Evolutionary conservation across 2,888 invertebrate genomes (phyloP).

Genomic region (Drosophila neotestacea): DNA sequence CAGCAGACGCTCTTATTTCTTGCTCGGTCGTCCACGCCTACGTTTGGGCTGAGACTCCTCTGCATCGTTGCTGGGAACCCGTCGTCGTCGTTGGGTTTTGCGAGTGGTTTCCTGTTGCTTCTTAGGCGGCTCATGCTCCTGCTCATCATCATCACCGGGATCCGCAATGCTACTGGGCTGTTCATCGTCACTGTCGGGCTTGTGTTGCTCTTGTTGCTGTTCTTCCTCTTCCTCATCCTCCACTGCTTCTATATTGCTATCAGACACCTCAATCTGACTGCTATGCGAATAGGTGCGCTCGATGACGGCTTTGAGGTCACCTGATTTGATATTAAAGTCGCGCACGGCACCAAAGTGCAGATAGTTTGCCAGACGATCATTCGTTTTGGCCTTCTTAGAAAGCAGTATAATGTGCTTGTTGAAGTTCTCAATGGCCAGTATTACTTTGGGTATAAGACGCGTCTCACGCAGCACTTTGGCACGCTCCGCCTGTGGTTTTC

Average conservation of each 20-base stretch:
- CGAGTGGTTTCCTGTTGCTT: conserved; percentile 41
- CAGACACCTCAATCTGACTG: conserved; percentile 72
- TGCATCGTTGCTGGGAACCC: conserved; percentile 27
- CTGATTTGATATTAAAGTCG: conserved; percentile 87
- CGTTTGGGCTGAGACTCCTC: conserved; percentile 42
- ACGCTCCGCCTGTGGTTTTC: conserved; percentile 85
- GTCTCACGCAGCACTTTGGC: conserved; percentile 87
- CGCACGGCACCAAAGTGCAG: conserved; percentile 88
- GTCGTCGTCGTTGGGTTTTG: conserved; percentile 30
- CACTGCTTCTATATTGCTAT: conserved; percentile 45
- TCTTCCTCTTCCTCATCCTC: conserved; percentile 36
- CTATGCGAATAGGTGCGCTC: conserved; percentile 84
- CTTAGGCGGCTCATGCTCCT: conserved; percentile 18
- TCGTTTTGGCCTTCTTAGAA: conserved; percentile 87
- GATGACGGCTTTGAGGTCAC: conserved; percentile 86
- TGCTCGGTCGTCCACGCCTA: conserved; percentile 49
- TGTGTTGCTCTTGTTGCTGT: conserved; percentile 8
- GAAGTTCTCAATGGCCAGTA: conserved; percentile 88
- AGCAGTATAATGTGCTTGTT: conserved; percentile 87
- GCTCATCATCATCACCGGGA: conserved; percentile 19
- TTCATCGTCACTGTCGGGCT: conserved; percentile 42
- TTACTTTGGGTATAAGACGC: conserved; percentile 87
- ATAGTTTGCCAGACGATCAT: conserved; percentile 86
- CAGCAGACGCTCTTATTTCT: conserved; percentile 48
- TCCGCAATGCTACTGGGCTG: conserved; percentile 58